phyloP scores from a whole-genome alignment of 2,113 vertebrate genomes.

The Mustelus asterias region DNA sequence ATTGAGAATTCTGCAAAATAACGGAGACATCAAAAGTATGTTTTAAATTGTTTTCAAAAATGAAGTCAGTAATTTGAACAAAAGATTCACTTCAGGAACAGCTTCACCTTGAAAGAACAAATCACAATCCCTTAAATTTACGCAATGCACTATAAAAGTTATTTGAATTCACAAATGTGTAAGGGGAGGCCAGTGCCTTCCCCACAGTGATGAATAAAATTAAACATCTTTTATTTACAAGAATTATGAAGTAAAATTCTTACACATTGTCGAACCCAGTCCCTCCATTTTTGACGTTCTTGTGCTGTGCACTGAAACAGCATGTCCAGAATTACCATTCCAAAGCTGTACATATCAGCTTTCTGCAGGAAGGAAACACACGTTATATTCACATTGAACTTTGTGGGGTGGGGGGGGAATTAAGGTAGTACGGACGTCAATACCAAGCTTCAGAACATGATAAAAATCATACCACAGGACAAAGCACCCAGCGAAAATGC shows the following conservation, averaged over 20 bases:
- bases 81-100: not conserved
- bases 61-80: not conserved
- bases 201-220: not conserved
- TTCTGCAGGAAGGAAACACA: not conserved
- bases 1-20: not conserved
- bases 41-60: not conserved
- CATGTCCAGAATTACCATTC: conserved; percentile 9
- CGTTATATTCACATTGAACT: not conserved
- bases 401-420: not conserved
- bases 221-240: not conserved
- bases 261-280: not conserved
- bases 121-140: not conserved
- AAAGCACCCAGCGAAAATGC: not conserved
- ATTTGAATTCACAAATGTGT: not conserved
- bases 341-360: conserved; percentile 25
- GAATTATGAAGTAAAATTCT: not conserved
- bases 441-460: not conserved
- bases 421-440: not conserved
- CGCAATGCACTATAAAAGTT: not conserved
- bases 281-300: not conserved
- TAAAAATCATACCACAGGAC: not conserved
- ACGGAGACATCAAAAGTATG: not conserved
- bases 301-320: conserved; percentile 6
- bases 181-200: not conserved
- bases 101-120: not conserved